Percentiles rank a stretch among this genome's conserved stretches.
Conservation (phyloP, 1,140 invertebrate species). For the Listronotus bonariensis region DNA sequence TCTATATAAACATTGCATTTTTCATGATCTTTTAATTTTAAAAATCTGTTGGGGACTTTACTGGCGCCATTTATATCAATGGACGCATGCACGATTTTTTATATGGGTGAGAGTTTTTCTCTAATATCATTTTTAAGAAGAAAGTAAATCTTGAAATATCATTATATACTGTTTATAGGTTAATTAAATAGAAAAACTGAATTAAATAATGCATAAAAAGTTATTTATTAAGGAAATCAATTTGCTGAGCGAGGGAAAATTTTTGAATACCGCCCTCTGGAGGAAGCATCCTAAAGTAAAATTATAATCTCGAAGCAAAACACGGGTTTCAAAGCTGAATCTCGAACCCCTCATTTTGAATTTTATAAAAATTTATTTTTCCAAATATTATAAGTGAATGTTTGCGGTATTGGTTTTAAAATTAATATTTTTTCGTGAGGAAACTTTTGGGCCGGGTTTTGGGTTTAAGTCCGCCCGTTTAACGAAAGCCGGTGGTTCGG, state of each 20-base stretch:
- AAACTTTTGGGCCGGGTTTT: slow-evolving; percentile 1
- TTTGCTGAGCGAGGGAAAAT: slow-evolving; percentile 25
- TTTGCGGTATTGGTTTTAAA: neutral
- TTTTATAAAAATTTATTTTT: slow-evolving; percentile 42
- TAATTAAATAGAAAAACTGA: no score
- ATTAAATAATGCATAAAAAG: no score
- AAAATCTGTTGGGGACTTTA: no score
- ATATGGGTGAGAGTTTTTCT: no score
- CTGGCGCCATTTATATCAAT: no score
- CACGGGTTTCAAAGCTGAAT: slow-evolving; percentile 53
- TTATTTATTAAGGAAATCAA: neutral
- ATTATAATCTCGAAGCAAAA: slow-evolving; percentile 48
- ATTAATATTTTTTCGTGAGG: slow-evolving; percentile 12
- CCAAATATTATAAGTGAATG: slow-evolving; percentile 13
- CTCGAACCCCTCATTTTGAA: slow-evolving; percentile 62
- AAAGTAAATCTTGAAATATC: no score
- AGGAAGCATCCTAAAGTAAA: slow-evolving; percentile 44
- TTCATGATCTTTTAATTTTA: no score
- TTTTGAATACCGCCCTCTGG: slow-evolving; percentile 46
- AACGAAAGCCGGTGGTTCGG: slow-evolving; percentile 53
- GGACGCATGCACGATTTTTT: no score
- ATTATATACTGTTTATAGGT: no score
- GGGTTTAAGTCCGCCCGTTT: slow-evolving; percentile 23
- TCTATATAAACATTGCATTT: no score
- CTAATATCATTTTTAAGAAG: no score